phyloP scores from a whole-genome alignment of 1,140 invertebrate species.

The Heliconius congener region DNA sequence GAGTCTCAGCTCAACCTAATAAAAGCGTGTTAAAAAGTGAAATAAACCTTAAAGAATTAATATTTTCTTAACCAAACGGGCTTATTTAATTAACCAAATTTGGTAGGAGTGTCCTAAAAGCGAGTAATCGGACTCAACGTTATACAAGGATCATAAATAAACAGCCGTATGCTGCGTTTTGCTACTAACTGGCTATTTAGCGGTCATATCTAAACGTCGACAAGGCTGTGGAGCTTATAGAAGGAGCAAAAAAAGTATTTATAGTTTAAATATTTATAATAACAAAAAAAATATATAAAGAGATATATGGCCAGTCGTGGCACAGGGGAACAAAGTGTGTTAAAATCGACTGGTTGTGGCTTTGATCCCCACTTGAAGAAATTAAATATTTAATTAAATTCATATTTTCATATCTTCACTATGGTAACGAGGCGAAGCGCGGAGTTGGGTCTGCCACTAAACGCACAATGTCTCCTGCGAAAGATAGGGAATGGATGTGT shows the following conservation, averaged over 20 bases:
- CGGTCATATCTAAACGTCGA: constrained; percentile 44
- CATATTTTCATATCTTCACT: too few species aligned
- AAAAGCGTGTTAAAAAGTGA: too few species aligned
- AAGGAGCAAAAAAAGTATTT: neutral
- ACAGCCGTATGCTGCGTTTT: constrained; percentile 41
- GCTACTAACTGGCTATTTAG: constrained; percentile 49
- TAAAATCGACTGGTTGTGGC: neutral
- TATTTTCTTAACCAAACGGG: neutral
- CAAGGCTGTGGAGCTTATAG: neutral
- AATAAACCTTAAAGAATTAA: too few species aligned
- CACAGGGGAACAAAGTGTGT: neutral
- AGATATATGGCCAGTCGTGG: neutral
- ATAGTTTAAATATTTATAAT: too few species aligned
- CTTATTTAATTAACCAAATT: neutral
- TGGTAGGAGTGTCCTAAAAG: neutral
- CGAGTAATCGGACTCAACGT: neutral
- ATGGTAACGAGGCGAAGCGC: too few species aligned
- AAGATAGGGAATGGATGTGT: too few species aligned
- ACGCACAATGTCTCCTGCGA: too few species aligned
- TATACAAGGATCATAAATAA: constrained; percentile 40
- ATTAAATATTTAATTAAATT: too few species aligned
- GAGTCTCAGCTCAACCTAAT: too few species aligned
- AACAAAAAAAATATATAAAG: too few species aligned
- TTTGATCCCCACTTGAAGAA: neutral
- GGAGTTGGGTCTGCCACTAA: too few species aligned